These are phyloP conservation scores for Chaetogeoica ovagalla DNA, from an alignment of 2,888 invertebrate genomes.

Conservation along the genomic window DNA sequence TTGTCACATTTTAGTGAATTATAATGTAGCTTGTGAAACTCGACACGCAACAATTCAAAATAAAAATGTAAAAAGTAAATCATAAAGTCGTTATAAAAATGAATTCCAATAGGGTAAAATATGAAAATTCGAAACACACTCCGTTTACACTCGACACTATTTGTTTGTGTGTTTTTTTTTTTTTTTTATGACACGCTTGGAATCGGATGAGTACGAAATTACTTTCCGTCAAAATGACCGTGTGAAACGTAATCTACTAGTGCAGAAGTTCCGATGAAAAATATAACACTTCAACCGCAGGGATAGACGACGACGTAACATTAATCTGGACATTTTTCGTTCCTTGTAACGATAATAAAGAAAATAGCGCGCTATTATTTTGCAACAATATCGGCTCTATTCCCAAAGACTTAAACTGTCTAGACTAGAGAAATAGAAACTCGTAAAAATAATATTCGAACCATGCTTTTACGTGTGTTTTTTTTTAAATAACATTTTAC, in stretches of 20 bases:
- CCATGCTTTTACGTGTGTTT: no score
- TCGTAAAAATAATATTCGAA: no score
- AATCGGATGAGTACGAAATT: conserved; percentile 7
- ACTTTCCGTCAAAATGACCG: neutral
- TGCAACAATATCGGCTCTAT: neutral
- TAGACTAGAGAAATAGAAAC: no score
- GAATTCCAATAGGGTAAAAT: neutral
- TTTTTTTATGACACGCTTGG: neutral
- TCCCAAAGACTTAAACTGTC: neutral
- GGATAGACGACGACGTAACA: conserved; percentile 8
- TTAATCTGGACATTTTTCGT: neutral
- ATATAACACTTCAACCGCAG: conserved; percentile 21
- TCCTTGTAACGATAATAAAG: neutral
- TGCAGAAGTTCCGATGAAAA: neutral
- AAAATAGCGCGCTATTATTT: conserved; percentile 5
- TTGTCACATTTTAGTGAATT: no score
- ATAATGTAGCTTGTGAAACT: neutral
- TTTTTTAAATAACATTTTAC: no score
- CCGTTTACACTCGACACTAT: no score
- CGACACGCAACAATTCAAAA: neutral
- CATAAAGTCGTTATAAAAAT: neutral
- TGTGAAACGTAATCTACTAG: conserved; percentile 22
- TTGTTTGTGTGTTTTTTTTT: neutral
- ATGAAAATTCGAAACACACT: neutral
- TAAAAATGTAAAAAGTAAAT: neutral